Conservation (phyloP, 2,797 vertebrate genomes). For the Prionace glauca region DNA sequence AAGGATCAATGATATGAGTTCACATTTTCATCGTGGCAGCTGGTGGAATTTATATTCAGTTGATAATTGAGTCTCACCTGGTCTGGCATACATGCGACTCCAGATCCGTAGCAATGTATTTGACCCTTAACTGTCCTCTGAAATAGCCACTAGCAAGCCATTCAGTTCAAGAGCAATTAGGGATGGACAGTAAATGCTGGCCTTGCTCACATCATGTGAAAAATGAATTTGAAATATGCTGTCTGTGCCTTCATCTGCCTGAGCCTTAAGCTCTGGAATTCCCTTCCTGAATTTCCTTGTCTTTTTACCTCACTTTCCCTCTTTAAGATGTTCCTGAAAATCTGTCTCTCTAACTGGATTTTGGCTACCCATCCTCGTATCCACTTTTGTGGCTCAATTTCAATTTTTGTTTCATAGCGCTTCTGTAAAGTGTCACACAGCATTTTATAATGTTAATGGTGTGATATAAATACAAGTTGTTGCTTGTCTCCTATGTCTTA, state of each 20-base stretch:
- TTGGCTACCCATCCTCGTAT: not conserved
- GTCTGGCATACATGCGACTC: not conserved
- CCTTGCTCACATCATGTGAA: not conserved
- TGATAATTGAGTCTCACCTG: not conserved
- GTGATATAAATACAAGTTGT: not conserved
- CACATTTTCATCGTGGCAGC: not conserved
- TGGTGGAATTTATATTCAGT: not conserved
- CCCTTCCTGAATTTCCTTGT: not conserved
- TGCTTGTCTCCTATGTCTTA: not conserved
- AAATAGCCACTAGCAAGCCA: not conserved
- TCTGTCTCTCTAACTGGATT: not conserved
- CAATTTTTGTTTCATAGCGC: not conserved
- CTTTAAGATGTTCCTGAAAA: not conserved
- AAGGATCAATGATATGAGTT: constrained; percentile 72
- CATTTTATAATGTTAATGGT: not conserved
- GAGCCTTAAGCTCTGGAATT: not conserved
- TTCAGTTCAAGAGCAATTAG: not conserved
- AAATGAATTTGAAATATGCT: not conserved
- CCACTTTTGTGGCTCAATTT: too few relatives aligned
- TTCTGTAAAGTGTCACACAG: not conserved
- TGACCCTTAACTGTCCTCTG: not conserved
- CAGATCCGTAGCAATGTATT: not conserved
- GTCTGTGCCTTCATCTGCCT: not conserved
- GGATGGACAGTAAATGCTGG: not conserved
- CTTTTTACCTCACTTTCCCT: not conserved